Evolutionary conservation across 2,888 invertebrate species (phyloP).

Genomic region (Synanthedon formicaeformis): DNA sequence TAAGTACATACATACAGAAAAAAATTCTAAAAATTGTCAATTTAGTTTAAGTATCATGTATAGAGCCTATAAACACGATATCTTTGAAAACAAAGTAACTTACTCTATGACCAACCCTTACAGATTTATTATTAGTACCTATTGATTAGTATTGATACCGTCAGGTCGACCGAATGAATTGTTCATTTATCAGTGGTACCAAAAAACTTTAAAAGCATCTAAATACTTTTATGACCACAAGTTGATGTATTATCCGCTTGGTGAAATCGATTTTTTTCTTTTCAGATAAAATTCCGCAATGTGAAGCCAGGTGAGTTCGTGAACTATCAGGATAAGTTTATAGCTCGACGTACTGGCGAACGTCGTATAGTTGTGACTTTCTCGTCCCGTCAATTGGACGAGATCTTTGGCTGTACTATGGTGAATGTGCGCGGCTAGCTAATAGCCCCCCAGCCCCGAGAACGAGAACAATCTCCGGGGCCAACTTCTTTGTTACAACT

Average conservation of each 20-base stretch:
- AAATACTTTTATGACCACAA: not conserved
- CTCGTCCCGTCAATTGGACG: constrained; percentile 74
- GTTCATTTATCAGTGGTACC: no score
- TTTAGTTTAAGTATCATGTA: no score
- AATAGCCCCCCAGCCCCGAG: constrained; percentile 48
- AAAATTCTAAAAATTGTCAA: no score
- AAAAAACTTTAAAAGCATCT: no score
- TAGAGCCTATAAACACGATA: no score
- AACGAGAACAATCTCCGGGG: constrained; percentile 49
- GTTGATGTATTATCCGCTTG: not conserved
- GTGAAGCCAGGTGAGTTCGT: constrained; percentile 74
- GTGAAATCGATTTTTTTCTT: constrained; percentile 1
- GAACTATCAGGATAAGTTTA: constrained; percentile 71
- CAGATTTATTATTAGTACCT: no score
- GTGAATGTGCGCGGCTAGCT: constrained; percentile 68
- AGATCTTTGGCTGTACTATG: constrained; percentile 71
- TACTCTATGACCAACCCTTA: no score
- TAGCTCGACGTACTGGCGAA: constrained; percentile 70
- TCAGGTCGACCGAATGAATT: no score
- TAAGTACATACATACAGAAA: no score
- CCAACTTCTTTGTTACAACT: constrained; percentile 42
- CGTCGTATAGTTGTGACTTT: constrained; percentile 75
- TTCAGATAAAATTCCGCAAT: constrained; percentile 68
- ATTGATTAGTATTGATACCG: no score
- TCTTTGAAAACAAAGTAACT: no score